These are phyloP conservation scores for Hapalemur alaotrensis DNA, from an alignment of 2,797 vertebrate species.

Conservation along the genomic window DNA sequence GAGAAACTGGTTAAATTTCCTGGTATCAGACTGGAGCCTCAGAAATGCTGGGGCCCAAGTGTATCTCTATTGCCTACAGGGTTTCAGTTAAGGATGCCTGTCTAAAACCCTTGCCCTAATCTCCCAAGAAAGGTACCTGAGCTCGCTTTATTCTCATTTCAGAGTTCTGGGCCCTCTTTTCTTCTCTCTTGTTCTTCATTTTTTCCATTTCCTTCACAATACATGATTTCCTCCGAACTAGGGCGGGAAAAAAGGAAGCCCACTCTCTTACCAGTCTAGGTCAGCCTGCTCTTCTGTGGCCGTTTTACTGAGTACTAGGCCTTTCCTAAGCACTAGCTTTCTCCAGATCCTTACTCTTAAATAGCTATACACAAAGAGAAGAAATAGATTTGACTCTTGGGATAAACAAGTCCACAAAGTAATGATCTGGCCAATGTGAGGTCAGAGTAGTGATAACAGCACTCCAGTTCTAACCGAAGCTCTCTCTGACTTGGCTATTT, in stretches of 20 bases:
- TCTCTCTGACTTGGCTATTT: conserved; percentile 7
- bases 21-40: not conserved
- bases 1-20: conserved; percentile 41
- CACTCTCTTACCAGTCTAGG: not conserved
- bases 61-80: rapidly evolving
- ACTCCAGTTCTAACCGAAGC: not conserved
- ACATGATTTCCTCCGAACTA: conserved; percentile 89
- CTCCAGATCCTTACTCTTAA: not conserved
- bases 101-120: not conserved
- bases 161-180: conserved; percentile 86
- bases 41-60: not conserved
- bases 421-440: not conserved
- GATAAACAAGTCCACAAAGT: not conserved
- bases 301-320: not conserved
- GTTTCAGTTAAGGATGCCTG: not conserved
- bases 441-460: not conserved
- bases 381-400: not conserved
- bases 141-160: conserved; percentile 90
- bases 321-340: conserved; percentile 4
- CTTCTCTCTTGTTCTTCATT: conserved; percentile 90
- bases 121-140: conserved; percentile 86
- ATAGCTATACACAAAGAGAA: not conserved
- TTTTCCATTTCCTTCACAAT: conserved; percentile 89
- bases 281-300: not conserved
- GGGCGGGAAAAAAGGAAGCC: conserved; percentile 8